Conservation (phyloP, 2,797 vertebrate genomes). For the Jordanella pulchra region DNA sequence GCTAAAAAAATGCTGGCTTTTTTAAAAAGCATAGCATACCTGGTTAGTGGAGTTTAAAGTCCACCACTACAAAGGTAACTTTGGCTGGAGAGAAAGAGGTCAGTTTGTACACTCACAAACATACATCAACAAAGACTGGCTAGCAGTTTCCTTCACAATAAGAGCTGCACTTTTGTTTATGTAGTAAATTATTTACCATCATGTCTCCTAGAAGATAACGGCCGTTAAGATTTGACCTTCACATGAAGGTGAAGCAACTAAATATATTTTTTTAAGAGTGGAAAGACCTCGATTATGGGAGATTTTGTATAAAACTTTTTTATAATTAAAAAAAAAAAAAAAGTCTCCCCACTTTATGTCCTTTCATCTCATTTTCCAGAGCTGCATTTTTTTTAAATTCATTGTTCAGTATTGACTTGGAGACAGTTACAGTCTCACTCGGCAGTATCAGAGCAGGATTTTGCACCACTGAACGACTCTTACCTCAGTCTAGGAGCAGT, state of each 20-base stretch:
- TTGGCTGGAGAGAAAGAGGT: not conserved
- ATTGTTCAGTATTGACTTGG: not conserved
- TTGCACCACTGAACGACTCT: slow-evolving; percentile 54
- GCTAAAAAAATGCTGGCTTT: not conserved
- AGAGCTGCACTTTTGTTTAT: slow-evolving; percentile 2
- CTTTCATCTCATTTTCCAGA: not conserved
- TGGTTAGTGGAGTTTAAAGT: not conserved
- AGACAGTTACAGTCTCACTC: slow-evolving; percentile 10
- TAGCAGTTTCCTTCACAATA: not conserved
- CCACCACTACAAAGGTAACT: not conserved
- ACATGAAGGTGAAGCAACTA: not conserved
- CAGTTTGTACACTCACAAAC: not conserved
- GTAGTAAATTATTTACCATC: not conserved
- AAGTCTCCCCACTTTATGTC: not conserved
- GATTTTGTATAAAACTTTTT: not conserved
- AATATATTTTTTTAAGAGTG: not conserved
- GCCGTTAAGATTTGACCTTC: slow-evolving; percentile 3
- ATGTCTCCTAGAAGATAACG: not conserved
- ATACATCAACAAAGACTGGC: not conserved
- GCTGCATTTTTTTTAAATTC: slow-evolving; percentile 3
- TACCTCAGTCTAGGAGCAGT: too few species aligned
- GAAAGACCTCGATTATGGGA: not conserved
- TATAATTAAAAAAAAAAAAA: too few species aligned
- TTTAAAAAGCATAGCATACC: not conserved
- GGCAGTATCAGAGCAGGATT: slow-evolving; percentile 39